Percentiles rank a stretch among this genome's conserved stretches.
These are phyloP conservation scores for Ladona fulva DNA, from an alignment of 1,140 invertebrate genomes.

Conservation along the genomic window DNA sequence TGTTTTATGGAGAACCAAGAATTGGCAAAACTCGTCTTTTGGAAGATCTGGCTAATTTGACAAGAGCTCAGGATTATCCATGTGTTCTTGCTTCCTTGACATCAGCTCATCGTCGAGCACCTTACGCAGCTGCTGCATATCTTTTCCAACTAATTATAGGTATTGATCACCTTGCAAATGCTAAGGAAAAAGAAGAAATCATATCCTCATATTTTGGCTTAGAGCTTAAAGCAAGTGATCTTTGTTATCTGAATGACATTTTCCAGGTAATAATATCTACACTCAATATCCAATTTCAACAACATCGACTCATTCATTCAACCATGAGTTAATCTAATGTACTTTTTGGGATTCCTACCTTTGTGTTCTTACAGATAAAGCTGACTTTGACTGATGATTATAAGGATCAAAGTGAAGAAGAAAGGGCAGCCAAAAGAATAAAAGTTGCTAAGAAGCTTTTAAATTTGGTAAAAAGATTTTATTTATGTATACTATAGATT, in stretches of 20 bases:
- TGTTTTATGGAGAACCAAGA: slow-evolving; percentile 41
- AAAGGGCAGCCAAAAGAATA: too few relatives aligned
- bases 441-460: too few relatives aligned
- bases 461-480: too few relatives aligned
- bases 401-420: too few relatives aligned
- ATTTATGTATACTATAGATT: too few relatives aligned
- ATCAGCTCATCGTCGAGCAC: neutral
- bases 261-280: neutral
- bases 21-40: slow-evolving; percentile 49
- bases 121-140: neutral
- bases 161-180: neutral
- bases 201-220: neutral
- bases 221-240: neutral
- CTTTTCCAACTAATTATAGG: neutral
- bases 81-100: neutral
- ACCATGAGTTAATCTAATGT: too few relatives aligned
- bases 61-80: neutral
- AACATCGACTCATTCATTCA: too few relatives aligned
- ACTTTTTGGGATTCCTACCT: too few relatives aligned
- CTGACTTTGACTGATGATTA: too few relatives aligned
- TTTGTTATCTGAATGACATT: neutral
- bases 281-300: too few relatives aligned
- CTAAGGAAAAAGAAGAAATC: neutral
- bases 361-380: too few relatives aligned
- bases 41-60: slow-evolving; percentile 41